Base-by-base conservation (phyloP, 2,797 vertebrate species). In the Valencia hispanica region DNA sequence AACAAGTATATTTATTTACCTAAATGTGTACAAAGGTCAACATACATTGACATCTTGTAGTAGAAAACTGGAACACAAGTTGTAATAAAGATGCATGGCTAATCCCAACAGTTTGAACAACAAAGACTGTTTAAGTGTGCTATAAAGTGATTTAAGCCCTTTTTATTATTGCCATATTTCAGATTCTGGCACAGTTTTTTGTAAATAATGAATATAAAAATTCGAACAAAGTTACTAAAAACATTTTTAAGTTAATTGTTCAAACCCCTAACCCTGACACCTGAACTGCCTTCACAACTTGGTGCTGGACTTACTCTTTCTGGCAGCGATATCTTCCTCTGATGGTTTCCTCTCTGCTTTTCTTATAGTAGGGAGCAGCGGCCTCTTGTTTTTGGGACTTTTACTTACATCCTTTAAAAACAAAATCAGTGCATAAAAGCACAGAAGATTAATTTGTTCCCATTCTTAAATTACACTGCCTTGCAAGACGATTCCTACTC, bases 331-430 rank as follows among this genome's bases (percentile, higher is more conserved):
- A 88, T 99, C 98, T 78, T 99, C 98, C 32, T 99, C 98, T 0
- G 98, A 99, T 0, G 98, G 97, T 86, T 99, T 99, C 91, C 98
- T 94, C 86, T 99, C 98, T 0, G 98, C 97, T 68, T 99, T 99
- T 74, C 98, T 97, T 45, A 68, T 68, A 80, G 98, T 99, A 0
- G 98, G 97, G 36, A 99, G 96, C 83, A 99, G 94, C 88, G 99
- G 99, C 92, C 99, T 99, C 97, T 97, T 97, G 78, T 97, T 98
- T 94, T 99, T 99, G 1, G 98, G 98, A 87, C 98, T 99, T 94
- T 95, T 99, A 88, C 96, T 99, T 77, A 98, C 94, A 87, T 99
- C 98, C 98, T 99, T 47, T 36, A 79, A 82, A 43, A 53, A 43
- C 69, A 61, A 7, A 55, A 53, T 27, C 6, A 45, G 6, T 45